These are phyloP conservation scores for Pipistrellus nathusii DNA, from an alignment of 2,797 vertebrate species.

Conservation along the genomic window DNA sequence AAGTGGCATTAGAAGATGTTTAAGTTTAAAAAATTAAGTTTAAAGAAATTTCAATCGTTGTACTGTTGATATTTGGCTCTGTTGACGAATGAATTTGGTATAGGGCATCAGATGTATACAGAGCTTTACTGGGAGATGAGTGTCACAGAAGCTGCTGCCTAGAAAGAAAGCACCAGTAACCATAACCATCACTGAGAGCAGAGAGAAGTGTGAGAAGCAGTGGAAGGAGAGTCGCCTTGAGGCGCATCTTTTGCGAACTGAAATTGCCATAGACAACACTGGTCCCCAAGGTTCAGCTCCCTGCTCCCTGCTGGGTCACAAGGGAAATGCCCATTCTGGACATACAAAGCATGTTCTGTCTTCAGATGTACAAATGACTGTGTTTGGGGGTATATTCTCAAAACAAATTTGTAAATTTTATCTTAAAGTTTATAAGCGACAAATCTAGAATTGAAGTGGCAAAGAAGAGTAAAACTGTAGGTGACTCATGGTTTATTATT, in stretches of 20 bases:
- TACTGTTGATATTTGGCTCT: no score
- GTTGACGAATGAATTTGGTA: no score
- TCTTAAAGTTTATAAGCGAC: neutral
- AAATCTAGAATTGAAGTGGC: neutral
- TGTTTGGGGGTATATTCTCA: neutral
- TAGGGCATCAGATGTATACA: neutral
- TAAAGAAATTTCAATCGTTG: no score
- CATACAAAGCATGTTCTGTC: neutral
- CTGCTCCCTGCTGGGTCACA: neutral
- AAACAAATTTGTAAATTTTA: neutral
- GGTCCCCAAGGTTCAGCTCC: neutral
- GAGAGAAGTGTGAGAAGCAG: neutral
- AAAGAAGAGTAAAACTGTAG: neutral
- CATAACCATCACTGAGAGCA: neutral
- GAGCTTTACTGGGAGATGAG: neutral
- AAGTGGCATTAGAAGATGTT: no score
- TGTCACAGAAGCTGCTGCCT: neutral
- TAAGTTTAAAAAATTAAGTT: no score
- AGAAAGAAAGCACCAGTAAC: neutral
- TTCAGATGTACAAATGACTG: neutral
- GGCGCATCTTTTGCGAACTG: neutral
- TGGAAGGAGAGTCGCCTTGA: neutral
- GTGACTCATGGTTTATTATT: neutral
- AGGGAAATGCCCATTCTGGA: neutral
- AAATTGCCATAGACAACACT: neutral